These are phyloP conservation scores for Mixornis gularis DNA, from an alignment of 2,113 vertebrate species.

Conservation along the genomic window DNA sequence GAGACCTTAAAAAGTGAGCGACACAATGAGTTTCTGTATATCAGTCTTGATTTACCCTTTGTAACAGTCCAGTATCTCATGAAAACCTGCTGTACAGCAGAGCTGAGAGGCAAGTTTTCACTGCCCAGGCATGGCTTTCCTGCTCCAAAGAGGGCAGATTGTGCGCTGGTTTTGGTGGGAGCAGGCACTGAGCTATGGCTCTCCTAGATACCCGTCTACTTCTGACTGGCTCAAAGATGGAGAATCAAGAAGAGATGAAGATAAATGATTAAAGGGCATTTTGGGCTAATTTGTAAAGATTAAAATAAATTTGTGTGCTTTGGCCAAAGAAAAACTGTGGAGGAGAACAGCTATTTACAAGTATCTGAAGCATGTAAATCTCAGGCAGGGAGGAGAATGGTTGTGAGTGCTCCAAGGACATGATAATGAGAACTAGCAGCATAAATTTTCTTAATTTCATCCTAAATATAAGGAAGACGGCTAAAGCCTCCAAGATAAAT, in stretches of 20 bases:
- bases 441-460: slow-evolving; percentile 59
- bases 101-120: not conserved
- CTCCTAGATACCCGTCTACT: not conserved
- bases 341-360: slow-evolving; percentile 44
- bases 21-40: not conserved
- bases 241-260: not conserved
- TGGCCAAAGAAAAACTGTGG: slow-evolving; percentile 22
- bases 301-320: slow-evolving; percentile 44
- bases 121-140: not conserved
- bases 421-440: slow-evolving; percentile 35
- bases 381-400: slow-evolving; percentile 8
- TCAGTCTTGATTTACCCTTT: not conserved
- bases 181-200: too few relatives aligned
- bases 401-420: slow-evolving; percentile 41
- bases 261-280: slow-evolving; percentile 9
- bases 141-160: not conserved
- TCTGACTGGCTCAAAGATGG: not conserved
- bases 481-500: slow-evolving; percentile 41
- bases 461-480: slow-evolving; percentile 19
- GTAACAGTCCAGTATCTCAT: not conserved
- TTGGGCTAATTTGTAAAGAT: slow-evolving; percentile 42
- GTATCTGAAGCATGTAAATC: slow-evolving; percentile 47
- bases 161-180: not conserved
- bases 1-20: not conserved
- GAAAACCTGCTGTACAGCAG: not conserved